Conservation (phyloP, 2,888 invertebrate genomes). For the Volucella inanis region DNA sequence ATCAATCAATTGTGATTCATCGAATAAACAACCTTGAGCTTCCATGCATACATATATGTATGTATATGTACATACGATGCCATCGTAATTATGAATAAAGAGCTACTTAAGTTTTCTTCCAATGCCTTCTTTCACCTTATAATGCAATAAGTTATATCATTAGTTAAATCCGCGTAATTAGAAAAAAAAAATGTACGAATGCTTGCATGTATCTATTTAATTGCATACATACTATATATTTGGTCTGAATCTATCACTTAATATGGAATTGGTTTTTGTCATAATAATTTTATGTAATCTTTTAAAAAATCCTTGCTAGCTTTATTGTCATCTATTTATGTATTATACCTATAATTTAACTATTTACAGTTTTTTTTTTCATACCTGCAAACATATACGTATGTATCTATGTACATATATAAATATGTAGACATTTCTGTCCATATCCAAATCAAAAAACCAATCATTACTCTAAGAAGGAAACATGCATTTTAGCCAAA, state of each 20-base stretch:
- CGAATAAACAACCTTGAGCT: slow-evolving; percentile 19
- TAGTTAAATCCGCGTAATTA: slow-evolving; percentile 56
- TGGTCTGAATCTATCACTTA: slow-evolving; percentile 23
- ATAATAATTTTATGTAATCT: slow-evolving; percentile 18
- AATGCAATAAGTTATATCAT: slow-evolving; percentile 47
- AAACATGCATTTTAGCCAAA: too few species aligned
- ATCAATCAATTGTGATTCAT: background rate
- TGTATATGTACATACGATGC: background rate
- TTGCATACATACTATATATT: too few species aligned
- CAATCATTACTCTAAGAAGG: too few species aligned
- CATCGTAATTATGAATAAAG: slow-evolving; percentile 7
- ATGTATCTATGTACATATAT: too few species aligned
- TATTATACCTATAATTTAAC: too few species aligned
- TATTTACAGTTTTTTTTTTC: too few species aligned
- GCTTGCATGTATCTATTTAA: too few species aligned
- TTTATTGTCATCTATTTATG: too few species aligned
- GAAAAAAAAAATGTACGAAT: background rate
- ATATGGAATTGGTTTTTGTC: slow-evolving; percentile 25
- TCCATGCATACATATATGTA: slow-evolving; percentile 15
- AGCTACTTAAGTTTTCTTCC: slow-evolving; percentile 24
- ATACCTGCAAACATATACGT: too few species aligned
- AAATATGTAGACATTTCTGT: too few species aligned
- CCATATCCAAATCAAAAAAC: too few species aligned
- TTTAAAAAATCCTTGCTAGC: background rate
- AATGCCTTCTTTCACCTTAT: slow-evolving; percentile 49